Base-by-base conservation (phyloP, 2,797 vertebrate species). In the Parauchenoglanis ngamensis region DNA sequence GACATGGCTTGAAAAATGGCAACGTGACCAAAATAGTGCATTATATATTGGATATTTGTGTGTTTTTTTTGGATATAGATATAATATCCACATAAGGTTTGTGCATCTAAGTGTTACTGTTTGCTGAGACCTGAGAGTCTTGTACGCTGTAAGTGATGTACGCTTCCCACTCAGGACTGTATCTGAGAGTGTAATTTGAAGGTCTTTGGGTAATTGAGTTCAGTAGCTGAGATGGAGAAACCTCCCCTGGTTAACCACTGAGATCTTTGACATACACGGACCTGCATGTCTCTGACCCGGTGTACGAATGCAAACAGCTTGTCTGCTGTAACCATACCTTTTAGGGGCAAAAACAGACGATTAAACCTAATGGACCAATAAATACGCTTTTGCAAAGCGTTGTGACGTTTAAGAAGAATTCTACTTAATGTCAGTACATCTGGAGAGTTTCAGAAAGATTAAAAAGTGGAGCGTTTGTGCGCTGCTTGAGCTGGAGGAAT, bases 391-490 rank as follows among this genome's bases (percentile, higher is more conserved):
- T 54, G 63, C 63, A 15, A 83, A 68, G 63, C 63, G 4, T 12
- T 23, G 17, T 54, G 44, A 67, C 8, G 2, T 83, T 67, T 83
- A 21, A 52, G 46, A 68, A 68, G 21, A 83, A 82, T 82, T 65
- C 80, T 82, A 28, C 78, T 15, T 44, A 1, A 57, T 44, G 35
- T 80, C 23, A 15, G 56, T 59, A 25, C 79, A 28, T 44, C 80
- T 82, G 80, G 61, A 67, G 44, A 52, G n/a, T 28, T 52, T 83
- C 61, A 83, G n/a, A 67, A 67, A 67, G 61, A 49, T 83, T 83
- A 46, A 46, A 63, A n/a, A 57, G 28, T 79, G 21, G n/a, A 52
- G 46, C 13, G 5, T 44, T n/a, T 49, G 61, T 46, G 23, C 10
- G 40, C 40, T 23, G 28, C 28, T 57, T 21, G 28, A 23, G 31